These are phyloP conservation scores for Paragorgia papillata DNA, from an alignment of 92 coral and sea anemone species.

Conservation along the genomic window DNA sequence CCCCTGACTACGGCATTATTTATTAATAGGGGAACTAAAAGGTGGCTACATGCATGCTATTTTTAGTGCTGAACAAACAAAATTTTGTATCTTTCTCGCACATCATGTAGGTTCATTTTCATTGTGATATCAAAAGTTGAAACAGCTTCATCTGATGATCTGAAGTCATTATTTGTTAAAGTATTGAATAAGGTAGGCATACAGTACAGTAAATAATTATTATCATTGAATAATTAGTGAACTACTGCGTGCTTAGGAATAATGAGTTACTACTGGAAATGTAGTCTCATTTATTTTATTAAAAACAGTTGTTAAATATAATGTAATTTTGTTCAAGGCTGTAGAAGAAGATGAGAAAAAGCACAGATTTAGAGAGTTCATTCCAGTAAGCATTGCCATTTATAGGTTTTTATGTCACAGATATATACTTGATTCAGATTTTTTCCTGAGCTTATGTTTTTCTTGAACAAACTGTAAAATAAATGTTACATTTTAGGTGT, in stretches of 20 bases:
- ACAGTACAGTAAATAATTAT: no score
- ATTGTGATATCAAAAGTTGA: constrained; percentile 85
- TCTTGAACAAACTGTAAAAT: no score
- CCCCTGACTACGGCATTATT: no score
- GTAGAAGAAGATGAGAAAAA: constrained; percentile 76
- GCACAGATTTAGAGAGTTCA: constrained; percentile 82
- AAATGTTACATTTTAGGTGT: constrained; percentile 59
- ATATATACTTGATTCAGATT: no score
- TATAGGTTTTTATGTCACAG: no score
- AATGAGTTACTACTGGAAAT: background rate
- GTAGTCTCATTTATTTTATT: background rate
- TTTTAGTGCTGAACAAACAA: no score
- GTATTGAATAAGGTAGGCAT: constrained; percentile 84
- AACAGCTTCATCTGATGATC: constrained; percentile 84
- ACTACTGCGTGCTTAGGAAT: background rate
- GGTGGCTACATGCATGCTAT: no score
- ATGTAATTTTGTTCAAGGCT: constrained; percentile 48
- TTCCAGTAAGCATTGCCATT: constrained; percentile 65
- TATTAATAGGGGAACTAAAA: no score
- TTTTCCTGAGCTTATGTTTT: no score
- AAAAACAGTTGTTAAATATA: background rate
- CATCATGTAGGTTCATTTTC: constrained; percentile 82
- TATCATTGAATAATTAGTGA: no score
- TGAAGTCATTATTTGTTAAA: constrained; percentile 70
- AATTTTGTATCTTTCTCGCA: background rate